Evolutionary conservation across 2,113 vertebrate genomes (phyloP), one percentile per base, ranked within the genome.

Genomic region (Tetrax tetrax): DNA sequence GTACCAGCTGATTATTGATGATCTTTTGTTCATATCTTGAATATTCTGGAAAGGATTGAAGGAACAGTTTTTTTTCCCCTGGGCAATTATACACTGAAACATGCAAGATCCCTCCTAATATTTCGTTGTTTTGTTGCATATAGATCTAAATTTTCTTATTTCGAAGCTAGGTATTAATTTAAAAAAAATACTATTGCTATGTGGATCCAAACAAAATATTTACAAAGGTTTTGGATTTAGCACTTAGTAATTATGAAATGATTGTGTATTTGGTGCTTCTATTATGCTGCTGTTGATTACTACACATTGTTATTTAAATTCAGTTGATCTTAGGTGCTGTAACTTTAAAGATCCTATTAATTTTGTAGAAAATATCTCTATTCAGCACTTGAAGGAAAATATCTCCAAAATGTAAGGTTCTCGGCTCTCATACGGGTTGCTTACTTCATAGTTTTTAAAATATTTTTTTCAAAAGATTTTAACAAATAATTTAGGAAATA

Each of bases 61-160:
- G 18, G 12, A 64, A 59, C 1, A 0, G 7, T 1, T 64, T 37
- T 41, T 72, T 25, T 41, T 51, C 6, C 6, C 5, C 4, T 5
- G 5, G 10, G 7, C 22, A 56, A 6, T 51, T 74, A 47, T 16
- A 35, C 2, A 47, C 19, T 56, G 12, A 88, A 74, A 50, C 1
- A 27, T 31, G 6, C 9, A 56, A 54, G 12, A 70, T 6, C 2
- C 3, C 28, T 81, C 47, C 14, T 60, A 4, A 6, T 31, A 47
- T 33, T 59, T 81, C 18, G 17, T 59, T 1, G 4, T 41, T 83
- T 61, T 78, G 1, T 48, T 82, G 18, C 14, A 11, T 33, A 31
- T 11, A 31, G 17, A 51, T 7, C 12, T 8, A 76, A 50, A 63
- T 41, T 3, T 83, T 84, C 8, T 63, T 1, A 41, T 48, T 15